A percentile compares a stretch with the other conserved stretches of the same genome.
Evolutionary conservation across 1,140 invertebrate genomes (phyloP).

Genomic region (Zeugodacus cucurbitae): DNA sequence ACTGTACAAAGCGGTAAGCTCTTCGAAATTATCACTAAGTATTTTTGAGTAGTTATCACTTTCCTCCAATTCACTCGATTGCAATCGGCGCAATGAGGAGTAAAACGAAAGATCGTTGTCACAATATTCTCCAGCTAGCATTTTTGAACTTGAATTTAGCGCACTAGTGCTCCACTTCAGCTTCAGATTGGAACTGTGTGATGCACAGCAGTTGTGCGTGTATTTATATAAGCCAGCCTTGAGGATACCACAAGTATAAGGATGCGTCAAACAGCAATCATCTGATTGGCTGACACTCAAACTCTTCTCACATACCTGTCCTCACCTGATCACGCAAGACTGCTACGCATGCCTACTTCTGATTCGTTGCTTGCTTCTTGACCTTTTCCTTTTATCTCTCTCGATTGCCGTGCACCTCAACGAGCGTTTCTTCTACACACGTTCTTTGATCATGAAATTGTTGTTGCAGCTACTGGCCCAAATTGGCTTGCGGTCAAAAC

Average conservation of each 20-base stretch:
- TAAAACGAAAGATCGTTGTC: background rate
- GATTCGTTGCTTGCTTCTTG: constrained; percentile 11
- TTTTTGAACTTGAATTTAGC: background rate
- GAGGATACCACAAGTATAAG: background rate
- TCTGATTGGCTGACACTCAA: background rate
- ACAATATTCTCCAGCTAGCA: constrained; percentile 42
- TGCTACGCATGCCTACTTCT: background rate
- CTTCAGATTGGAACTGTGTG: background rate
- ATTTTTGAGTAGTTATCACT: background rate
- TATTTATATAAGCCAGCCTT: background rate
- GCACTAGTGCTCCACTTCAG: background rate
- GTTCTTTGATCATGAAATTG: background rate
- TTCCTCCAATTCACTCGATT: background rate
- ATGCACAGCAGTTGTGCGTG: background rate
- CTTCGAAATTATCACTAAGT: background rate
- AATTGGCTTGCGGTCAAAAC: constrained; percentile 66
- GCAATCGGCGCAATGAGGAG: background rate
- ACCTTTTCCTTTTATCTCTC: background rate
- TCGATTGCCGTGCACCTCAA: background rate
- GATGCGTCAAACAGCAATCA: background rate
- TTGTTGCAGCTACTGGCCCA: background rate
- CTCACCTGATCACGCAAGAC: background rate
- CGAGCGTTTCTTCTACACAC: background rate
- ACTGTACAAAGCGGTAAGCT: background rate
- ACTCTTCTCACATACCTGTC: background rate